Evolutionary conservation across 2,113 vertebrate species (phyloP).

Genomic region (Microtus pennsylvanicus): DNA sequence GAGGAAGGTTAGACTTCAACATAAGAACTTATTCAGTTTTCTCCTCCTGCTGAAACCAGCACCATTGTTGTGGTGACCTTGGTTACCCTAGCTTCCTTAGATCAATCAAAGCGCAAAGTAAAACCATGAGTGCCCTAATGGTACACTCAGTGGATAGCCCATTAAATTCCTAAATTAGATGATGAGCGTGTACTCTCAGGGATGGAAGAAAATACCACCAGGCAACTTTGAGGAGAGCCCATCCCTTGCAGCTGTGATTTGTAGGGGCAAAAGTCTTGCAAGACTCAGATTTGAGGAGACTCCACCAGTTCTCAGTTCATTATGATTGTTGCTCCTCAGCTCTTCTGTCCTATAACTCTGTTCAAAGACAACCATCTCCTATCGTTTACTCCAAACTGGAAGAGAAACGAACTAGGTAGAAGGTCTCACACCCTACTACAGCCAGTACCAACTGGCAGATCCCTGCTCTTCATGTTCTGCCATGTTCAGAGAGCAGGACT

Average conservation of each 20-base stretch:
- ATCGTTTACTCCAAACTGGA: background rate
- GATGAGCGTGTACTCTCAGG: background rate
- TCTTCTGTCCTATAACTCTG: rapidly evolving
- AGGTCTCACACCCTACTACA: rapidly evolving
- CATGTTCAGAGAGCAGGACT: no score
- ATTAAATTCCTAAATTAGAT: rapidly evolving
- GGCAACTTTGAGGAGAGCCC: background rate
- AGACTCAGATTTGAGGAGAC: background rate
- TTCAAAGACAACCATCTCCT: rapidly evolving
- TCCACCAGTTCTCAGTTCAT: background rate
- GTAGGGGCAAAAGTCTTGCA: background rate
- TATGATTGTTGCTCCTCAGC: background rate
- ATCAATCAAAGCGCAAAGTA: background rate
- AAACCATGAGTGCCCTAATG: background rate
- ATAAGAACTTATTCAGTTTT: background rate
- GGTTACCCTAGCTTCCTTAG: background rate
- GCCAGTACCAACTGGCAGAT: no score
- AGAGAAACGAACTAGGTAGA: no score
- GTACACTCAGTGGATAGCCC: background rate
- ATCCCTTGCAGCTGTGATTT: background rate
- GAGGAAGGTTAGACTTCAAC: background rate
- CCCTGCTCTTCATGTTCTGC: rapidly evolving
- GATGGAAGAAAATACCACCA: background rate
- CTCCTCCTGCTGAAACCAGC: no score
- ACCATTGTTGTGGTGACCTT: background rate